Conservation (phyloP, 2,797 vertebrate species). For the Rhynchonycteris naso region DNA sequence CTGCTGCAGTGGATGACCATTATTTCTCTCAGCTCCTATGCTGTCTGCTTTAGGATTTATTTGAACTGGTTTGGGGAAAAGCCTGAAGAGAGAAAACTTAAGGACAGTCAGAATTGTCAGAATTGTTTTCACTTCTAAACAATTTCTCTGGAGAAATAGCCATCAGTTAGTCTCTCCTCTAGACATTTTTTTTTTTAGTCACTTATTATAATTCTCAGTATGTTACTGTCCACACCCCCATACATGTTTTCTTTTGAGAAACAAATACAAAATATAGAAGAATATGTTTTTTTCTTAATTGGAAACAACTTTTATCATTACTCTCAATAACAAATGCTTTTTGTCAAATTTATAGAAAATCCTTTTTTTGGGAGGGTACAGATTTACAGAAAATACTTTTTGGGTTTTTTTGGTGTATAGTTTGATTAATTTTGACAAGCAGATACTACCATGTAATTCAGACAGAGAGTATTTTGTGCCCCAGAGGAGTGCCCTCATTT, state of each 20-base stretch:
- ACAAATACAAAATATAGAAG: not conserved
- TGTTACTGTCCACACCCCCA: not conserved
- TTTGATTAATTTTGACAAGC: slow-evolving; percentile 17
- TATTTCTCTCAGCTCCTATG: not conserved
- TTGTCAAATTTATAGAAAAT: not conserved
- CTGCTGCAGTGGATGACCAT: not conserved
- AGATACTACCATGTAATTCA: not conserved
- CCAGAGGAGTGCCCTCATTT: not conserved
- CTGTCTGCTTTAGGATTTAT: slow-evolving; percentile 50
- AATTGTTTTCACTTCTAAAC: slow-evolving; percentile 14
- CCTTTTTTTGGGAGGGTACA: not conserved
- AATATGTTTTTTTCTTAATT: not conserved
- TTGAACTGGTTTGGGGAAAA: slow-evolving; percentile 30
- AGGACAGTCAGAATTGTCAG: not conserved
- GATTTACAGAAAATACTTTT: not conserved
- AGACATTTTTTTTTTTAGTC: not conserved
- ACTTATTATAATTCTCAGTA: not conserved
- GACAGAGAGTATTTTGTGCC: not conserved
- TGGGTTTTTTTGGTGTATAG: not conserved
- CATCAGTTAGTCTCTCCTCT: not conserved
- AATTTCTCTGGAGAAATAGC: slow-evolving; percentile 26
- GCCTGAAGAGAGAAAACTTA: slow-evolving; percentile 2
- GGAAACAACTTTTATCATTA: not conserved
- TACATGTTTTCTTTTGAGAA: not conserved
- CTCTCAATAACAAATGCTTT: not conserved